Percentiles rank a stretch among this genome's conserved stretches.
Evolutionary conservation across 2,797 vertebrate genomes (phyloP).

Genomic region (Anomalospiza imberbis): DNA sequence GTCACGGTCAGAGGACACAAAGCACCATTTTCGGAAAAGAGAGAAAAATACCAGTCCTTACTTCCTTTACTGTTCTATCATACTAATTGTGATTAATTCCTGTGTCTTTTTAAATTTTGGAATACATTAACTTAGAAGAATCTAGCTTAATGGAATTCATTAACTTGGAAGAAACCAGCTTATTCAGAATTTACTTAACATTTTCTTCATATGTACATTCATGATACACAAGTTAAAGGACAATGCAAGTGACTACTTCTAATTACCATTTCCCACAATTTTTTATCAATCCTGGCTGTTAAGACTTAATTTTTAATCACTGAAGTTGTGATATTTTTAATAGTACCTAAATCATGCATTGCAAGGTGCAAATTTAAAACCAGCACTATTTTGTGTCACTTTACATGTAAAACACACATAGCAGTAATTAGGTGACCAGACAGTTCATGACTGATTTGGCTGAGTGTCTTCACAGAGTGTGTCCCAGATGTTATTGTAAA

Average conservation of each 20-base stretch:
- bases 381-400: not conserved
- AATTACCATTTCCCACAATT: not conserved
- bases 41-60: not conserved
- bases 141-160: not conserved
- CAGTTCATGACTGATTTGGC: slow-evolving; percentile 34
- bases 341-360: not conserved
- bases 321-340: not conserved
- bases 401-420: not conserved
- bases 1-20: not conserved
- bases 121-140: not conserved
- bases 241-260: not conserved
- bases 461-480: not conserved
- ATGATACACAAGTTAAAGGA: not conserved
- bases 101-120: not conserved
- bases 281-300: not conserved
- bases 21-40: not conserved
- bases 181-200: slow-evolving; percentile 2
- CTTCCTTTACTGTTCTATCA: not conserved
- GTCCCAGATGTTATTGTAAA: slow-evolving; percentile 45
- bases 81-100: not conserved
- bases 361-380: not conserved
- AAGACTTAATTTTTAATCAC: not conserved
- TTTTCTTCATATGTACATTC: not conserved
- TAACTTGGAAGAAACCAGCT: not conserved
- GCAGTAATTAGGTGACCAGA: slow-evolving; percentile 14